Conservation (phyloP, 2,113 vertebrate species). For the Petaurus breviceps region DNA sequence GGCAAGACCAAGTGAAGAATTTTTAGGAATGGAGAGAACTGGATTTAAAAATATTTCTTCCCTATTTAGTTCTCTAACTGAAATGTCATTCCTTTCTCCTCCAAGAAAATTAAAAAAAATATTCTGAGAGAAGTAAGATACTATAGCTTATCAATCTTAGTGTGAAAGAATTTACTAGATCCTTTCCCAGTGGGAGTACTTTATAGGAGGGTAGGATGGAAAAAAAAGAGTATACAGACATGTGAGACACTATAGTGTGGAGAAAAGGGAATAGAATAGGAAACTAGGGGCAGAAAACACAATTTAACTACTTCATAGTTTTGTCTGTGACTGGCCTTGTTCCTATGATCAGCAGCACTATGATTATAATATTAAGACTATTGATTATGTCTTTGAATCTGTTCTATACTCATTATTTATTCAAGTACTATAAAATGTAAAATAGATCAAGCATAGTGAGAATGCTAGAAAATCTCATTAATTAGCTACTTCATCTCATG, state of each 20-base stretch:
- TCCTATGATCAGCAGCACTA: neutral
- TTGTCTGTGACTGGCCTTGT: neutral
- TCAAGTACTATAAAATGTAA: neutral
- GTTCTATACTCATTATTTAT: neutral
- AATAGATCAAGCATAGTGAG: neutral
- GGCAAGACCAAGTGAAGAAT: neutral
- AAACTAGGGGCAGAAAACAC: neutral
- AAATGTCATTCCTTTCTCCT: neutral
- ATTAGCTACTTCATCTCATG: neutral
- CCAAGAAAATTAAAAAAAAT: neutral
- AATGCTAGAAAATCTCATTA: neutral
- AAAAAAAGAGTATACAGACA: neutral
- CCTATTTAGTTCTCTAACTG: neutral
- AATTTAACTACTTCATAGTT: neutral
- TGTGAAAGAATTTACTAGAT: neutral
- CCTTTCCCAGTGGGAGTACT: neutral
- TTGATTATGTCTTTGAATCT: neutral
- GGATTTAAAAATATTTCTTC: neutral
- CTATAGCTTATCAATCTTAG: neutral
- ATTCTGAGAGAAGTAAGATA: neutral
- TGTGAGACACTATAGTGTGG: neutral
- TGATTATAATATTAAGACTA: neutral
- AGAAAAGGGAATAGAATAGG: neutral
- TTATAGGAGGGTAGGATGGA: neutral
- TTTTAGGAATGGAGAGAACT: neutral